Base-by-base conservation (phyloP, 1,140 invertebrate genomes). In the Drosophila parabipectinata region DNA sequence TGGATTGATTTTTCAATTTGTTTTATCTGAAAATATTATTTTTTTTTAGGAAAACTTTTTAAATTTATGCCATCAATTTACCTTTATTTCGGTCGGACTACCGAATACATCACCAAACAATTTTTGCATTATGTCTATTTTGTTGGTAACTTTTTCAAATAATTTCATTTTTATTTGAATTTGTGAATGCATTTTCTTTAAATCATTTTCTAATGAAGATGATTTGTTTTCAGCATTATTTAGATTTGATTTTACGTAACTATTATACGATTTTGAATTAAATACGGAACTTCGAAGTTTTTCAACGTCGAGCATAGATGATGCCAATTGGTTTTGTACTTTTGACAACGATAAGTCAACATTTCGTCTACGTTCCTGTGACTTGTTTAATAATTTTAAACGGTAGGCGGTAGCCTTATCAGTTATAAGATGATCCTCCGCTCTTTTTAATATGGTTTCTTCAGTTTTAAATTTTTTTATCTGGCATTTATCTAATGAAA, bases 371-470 rank as follows among this genome's bases (percentile, higher is more conserved):
- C 72, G 60, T 34, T 93, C 90, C 53, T 93, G 93, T 0, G 85
- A 57, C 30, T 93, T 92, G 24, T 92, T 88, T 12, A 94, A 73
- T n/a, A 92, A 60, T 79, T 93, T 93, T 30, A 93, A 92, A 9
- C 94, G 78, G 77, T 92, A 79, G 41, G 93, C 91, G 8, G 93
- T 93, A 0, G 94, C 93, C 85, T 95, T 96, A 71, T 96, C 94
- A 30, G 95, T 94, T 4, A 94, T 92, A n/a, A 95, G 75, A 76
- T 95, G 95, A 12, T 95, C 95, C 77, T 96, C 94, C 0, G 96
- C 91, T 53, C 94, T 93, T 41, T 92, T 84, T 9, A 96, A 79
- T 44, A 96, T 94, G n/a, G 93, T 78, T 58, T 95, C 94, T 82
- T 96, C 95, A 39, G 95, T 74, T 37, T 92, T 84, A 9, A 92